These are phyloP conservation scores for Antitype chi DNA, from an alignment of 2,888 invertebrate genomes.

Conservation along the genomic window DNA sequence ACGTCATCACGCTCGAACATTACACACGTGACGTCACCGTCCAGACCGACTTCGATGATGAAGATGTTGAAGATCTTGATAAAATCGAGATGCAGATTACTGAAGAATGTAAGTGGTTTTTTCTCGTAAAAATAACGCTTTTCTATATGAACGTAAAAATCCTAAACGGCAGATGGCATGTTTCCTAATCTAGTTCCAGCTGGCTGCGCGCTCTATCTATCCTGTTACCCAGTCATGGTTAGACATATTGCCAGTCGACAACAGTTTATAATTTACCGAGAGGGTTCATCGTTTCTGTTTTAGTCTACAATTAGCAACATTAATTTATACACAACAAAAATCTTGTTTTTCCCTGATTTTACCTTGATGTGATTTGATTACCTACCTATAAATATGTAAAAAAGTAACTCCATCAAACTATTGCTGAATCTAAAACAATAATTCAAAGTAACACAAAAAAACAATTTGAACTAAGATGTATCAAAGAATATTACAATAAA, in stretches of 20 bases:
- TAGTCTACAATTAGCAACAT: background rate
- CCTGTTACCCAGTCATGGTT: background rate
- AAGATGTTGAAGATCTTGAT: slow-evolving; percentile 85
- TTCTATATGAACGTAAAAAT: background rate
- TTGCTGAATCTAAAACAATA: slow-evolving; percentile 16
- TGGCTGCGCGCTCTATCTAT: background rate
- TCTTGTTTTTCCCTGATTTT: background rate
- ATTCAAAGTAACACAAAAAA: slow-evolving; percentile 1
- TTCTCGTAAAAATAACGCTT: background rate
- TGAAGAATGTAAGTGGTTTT: slow-evolving; percentile 84
- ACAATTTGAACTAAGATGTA: background rate
- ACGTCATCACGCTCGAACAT: slow-evolving; percentile 86
- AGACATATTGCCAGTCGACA: background rate
- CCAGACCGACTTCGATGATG: slow-evolving; percentile 89
- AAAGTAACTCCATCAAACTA: background rate
- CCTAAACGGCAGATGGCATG: background rate
- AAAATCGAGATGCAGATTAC: slow-evolving; percentile 88
- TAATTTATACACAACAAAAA: background rate
- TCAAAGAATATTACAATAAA: slow-evolving; percentile 14
- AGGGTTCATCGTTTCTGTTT: background rate
- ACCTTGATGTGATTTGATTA: background rate
- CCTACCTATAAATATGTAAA: too few species aligned
- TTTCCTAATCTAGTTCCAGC: background rate
- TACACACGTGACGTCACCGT: slow-evolving; percentile 89
- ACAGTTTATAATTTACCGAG: too few species aligned